Conservation (phyloP, 1,140 invertebrate genomes). For the Drosophila repleta region DNA sequence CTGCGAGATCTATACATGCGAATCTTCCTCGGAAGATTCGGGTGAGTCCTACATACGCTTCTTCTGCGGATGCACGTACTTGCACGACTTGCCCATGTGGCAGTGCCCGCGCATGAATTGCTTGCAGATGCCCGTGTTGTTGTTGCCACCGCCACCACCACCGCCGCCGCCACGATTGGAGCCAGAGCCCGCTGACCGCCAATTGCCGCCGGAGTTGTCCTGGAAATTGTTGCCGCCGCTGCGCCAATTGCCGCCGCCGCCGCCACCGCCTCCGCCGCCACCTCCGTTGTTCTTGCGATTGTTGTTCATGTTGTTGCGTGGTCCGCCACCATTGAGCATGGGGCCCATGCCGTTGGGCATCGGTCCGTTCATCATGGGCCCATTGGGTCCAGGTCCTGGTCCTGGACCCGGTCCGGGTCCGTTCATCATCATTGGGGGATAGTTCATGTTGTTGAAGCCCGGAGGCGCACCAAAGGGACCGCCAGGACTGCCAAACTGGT, state of each 20-base stretch:
- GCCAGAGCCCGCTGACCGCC: constrained; percentile 74
- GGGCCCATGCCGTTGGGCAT: constrained; percentile 46
- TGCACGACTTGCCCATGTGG: constrained; percentile 90
- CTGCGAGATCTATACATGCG: constrained; percentile 66
- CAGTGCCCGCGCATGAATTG: constrained; percentile 92
- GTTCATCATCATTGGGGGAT: constrained; percentile 78
- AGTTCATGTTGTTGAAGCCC: constrained; percentile 60
- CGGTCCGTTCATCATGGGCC: constrained; percentile 68
- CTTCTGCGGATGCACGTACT: constrained; percentile 90
- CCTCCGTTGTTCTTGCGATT: constrained; percentile 59
- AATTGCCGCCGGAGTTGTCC: constrained; percentile 73
- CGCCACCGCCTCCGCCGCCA: neutral
- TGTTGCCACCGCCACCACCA: constrained; percentile 68
- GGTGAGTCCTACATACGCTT: constrained; percentile 84
- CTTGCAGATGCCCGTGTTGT: constrained; percentile 87
- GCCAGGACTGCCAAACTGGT: constrained; percentile 61
- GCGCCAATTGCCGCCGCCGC: constrained; percentile 69
- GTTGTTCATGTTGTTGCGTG: constrained; percentile 46
- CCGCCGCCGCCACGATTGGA: constrained; percentile 67
- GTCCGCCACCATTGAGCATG: constrained; percentile 49
- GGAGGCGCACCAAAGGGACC: constrained; percentile 54
- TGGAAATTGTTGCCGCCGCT: constrained; percentile 75
- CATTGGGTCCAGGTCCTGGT: constrained; percentile 66
- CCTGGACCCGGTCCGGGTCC: constrained; percentile 63
- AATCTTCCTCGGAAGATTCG: constrained; percentile 79